Evolutionary conservation across 2,113 vertebrate genomes (phyloP), one percentile per base, ranked within the genome.

Genomic region (Orientallactaga bullata): DNA sequence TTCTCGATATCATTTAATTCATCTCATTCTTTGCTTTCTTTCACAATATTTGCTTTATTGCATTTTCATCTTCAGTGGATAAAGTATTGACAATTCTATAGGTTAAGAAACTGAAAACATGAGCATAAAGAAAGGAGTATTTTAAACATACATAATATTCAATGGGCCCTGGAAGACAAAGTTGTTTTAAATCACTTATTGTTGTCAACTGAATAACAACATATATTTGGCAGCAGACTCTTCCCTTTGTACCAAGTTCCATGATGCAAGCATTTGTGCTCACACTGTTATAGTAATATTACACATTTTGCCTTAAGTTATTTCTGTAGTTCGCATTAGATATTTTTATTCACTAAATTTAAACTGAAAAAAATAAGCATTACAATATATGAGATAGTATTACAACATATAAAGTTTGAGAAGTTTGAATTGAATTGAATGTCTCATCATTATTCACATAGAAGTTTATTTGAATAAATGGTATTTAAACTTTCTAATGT

Each of bases 11-110:
- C 13, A 12, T 72, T 77, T 11, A 72, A 66, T 84, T 92, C 20
- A 28, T 86, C 35, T 88, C 71, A 63, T 35, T 82, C 21, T 42
- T 65, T 80, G 47, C 32, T 35, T 74, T 42, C 28, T 42, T 93
- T 63, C 42, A 71, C 16, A 80, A 6, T 7, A 71, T 51, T 84
- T 93, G 13, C 1, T 37, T 71, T 37, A 21, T 71, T 93, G 3
- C 58, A 58, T 76, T 86, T 91, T 94, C 4, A 42, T 69, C 12
- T 76, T 91, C 32, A 93, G 61, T 84, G 90, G 61, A 83, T 21
- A 71, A 86, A 90, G 39, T 18, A 86, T 37, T 76, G 37, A 18
- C 21, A 84, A 47, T 71, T 4, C 2, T 89, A 3, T 78, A 51
- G 23, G 47, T 88, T 69, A 73, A n/a, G 7, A 3, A 71, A 30